Evolutionary conservation across 1,140 invertebrate species (phyloP).

Genomic region (Campodea augens): DNA sequence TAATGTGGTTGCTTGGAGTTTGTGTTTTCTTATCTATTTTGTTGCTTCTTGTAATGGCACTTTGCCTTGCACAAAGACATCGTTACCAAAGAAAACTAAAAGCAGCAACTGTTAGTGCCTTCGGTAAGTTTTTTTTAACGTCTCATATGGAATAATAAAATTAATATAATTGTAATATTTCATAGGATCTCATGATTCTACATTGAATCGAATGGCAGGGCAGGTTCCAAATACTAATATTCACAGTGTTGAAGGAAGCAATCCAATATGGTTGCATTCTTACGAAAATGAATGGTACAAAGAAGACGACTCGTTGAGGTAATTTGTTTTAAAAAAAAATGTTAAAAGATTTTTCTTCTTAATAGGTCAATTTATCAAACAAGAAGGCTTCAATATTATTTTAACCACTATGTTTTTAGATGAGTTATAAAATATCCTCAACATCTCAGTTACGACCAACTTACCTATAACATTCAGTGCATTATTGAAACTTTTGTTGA

Average conservation of each 20-base stretch:
- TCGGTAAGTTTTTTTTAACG: slow-evolving; percentile 39
- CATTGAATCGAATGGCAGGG: slow-evolving; percentile 36
- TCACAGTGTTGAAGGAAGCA: slow-evolving; percentile 79
- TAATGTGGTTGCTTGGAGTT: slow-evolving; percentile 57
- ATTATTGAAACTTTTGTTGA: no score
- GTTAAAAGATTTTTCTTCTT: neutral
- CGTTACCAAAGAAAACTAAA: slow-evolving; percentile 72
- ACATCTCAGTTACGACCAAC: no score
- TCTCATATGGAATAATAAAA: neutral
- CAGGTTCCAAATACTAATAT: slow-evolving; percentile 85
- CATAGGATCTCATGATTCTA: slow-evolving; percentile 41
- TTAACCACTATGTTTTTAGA: no score
- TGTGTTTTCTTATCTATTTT: slow-evolving; percentile 57
- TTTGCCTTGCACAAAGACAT: slow-evolving; percentile 62
- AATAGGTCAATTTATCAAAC: neutral
- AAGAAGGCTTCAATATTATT: neutral
- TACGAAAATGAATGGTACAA: slow-evolving; percentile 92
- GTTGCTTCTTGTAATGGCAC: slow-evolving; percentile 50
- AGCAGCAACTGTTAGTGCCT: slow-evolving; percentile 79
- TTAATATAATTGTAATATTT: slow-evolving; percentile 3
- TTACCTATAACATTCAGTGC: no score
- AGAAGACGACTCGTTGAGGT: slow-evolving; percentile 49
- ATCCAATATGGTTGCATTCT: slow-evolving; percentile 86
- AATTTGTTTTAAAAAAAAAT: slow-evolving; percentile 17
- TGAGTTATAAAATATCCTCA: no score